Base-by-base conservation (phyloP, 37 sponge, comb jelly and placozoan genomes). In the Agelas oroides region DNA sequence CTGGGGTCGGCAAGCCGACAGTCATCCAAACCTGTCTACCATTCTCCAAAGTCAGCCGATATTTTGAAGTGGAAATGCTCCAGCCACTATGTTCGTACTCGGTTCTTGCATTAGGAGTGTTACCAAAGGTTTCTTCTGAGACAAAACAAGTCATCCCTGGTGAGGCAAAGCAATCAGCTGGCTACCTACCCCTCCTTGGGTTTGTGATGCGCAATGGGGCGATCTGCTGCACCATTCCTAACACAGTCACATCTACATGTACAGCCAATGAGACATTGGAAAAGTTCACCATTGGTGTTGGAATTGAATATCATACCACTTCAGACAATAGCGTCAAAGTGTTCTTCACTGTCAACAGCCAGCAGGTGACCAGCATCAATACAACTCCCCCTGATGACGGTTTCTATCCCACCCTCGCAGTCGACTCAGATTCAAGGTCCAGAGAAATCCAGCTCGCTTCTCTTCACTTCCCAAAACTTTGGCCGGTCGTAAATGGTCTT, bases 321-420 rank as follows among this genome's bases (percentile, higher is more conserved):
- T 23, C 65, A n/a, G 54, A 18, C 0, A 55, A 59, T 2, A 76
- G 65, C 1, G 85, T 79, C 24, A 40, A 17, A 28, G 70, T 86
- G 30, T 91, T 91, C 66, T 91, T 91, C 66, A 91, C 87, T 0
- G 38, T 86, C 32, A 70, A 81, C 31, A 38, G 53, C 41, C 91
- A 91, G 60, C 86, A 81, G 21, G 53, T 91, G 30, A 52, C 33
- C 54, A 33, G 40, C 17, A 65, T 80, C 21, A 23, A 75, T 31
- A 58, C 65, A 52, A 36, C 72, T 75, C 59, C 81, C 2, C 65
- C 87, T 24, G 17, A 53, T 0, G 55, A 56, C 24, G 91, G 90
- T 0, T 30, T 84, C 23, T 84, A 65, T 21, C 90, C 90, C 34
- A 84, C 80, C 34, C 18, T 89, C 20, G 78, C 79, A 15, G 46